Evolutionary conservation across 2,113 vertebrate genomes (phyloP).

Genomic region (Origma solitaria): DNA sequence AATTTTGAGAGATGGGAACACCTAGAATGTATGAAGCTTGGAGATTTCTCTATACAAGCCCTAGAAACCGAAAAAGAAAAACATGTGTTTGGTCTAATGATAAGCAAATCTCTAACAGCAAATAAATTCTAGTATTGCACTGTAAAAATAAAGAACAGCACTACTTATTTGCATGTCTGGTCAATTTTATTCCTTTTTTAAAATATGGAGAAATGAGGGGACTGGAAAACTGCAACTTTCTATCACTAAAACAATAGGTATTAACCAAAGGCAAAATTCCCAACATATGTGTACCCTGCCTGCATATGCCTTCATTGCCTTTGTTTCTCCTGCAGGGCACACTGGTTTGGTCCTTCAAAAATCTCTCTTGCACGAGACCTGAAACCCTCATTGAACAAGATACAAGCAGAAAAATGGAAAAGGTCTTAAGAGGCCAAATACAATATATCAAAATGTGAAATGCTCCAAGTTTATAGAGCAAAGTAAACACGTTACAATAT

Average conservation of each 20-base stretch:
- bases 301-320: neutral
- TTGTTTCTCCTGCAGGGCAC: neutral
- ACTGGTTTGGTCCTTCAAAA: neutral
- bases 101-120: neutral
- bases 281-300: neutral
- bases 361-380: neutral
- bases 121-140: neutral
- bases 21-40: neutral
- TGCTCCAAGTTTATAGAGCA: neutral
- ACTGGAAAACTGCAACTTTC: neutral
- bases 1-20: neutral
- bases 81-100: neutral
- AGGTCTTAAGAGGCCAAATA: neutral
- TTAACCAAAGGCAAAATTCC: neutral
- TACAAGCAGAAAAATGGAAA: neutral
- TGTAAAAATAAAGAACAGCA: neutral
- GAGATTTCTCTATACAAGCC: neutral
- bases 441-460: neutral
- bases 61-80: neutral
- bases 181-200: neutral
- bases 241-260: neutral
- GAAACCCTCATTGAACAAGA: neutral
- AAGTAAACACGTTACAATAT: constrained; percentile 22
- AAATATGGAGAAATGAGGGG: neutral
- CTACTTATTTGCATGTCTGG: neutral